Base-by-base conservation (phyloP, 2,113 vertebrate genomes). In the Thryonomys swinderianus region DNA sequence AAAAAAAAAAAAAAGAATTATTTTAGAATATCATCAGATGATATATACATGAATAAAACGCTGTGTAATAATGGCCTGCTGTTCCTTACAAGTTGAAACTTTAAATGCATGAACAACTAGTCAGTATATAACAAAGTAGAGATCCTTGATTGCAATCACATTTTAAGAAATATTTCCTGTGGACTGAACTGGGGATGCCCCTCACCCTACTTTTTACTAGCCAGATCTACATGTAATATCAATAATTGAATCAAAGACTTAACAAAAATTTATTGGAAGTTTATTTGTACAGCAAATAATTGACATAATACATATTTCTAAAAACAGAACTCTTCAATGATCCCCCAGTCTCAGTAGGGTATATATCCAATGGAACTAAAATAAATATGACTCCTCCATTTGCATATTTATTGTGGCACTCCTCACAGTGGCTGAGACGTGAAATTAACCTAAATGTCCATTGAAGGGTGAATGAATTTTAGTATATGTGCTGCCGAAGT, bases 71-170 rank as follows among this genome's bases (percentile, higher is more conserved):
- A 81, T 8, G 76, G 76, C 82, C 13, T 81, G 9, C 17, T 85
- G 12, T 66, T 45, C 34, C 23, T 83, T 57, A 78, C 9, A 81
- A 91, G 32, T 89, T 94, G 62, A 85, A 80, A 71, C 20, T n/a
- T 95, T 59, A 95, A 95, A 80, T 85, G 5, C 32, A 34, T 94
- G 20, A 88, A 55, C 81, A 66, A 30, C 4, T 51, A 80, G 12
- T 87, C 30, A 79, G n/a, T 48, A 79, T 18, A 62, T 5, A 59
- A n/a, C 18, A 69, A 90, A 74, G 17, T 37, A 93, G 59, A 96
- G 88, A 61, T 55, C 37, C 2, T 73, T 91, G 34, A 18, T 69
- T 84, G 2, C 42, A 85, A 40, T 85, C 78, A 51, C 78, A 85
- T 95, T 92, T 82, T 80, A 92, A 94, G 42, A 37, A 5, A 64